phyloP scores from a whole-genome alignment of 2,888 invertebrate species.

The Drosophila pseudotalamancana region DNA sequence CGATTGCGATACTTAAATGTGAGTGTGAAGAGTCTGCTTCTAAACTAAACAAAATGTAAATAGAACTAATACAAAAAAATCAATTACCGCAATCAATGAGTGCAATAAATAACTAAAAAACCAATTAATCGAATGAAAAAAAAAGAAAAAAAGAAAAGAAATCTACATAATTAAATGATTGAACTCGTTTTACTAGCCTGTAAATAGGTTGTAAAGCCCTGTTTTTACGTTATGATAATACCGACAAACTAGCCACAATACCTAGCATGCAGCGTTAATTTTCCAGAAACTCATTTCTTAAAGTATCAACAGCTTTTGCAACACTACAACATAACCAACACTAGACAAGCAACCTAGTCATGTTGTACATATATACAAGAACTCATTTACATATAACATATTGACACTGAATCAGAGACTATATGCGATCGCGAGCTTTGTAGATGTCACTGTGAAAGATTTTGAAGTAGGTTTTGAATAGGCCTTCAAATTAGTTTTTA shows the following conservation, averaged over 20 bases:
- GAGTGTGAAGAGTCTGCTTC: constrained; percentile 13
- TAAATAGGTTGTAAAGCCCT: constrained; percentile 85
- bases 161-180: constrained; percentile 61
- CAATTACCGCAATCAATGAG: constrained; percentile 30
- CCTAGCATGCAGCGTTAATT: constrained; percentile 80
- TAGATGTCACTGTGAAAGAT: neutral
- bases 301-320: constrained; percentile 52
- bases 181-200: constrained; percentile 85
- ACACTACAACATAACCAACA: neutral
- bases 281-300: constrained; percentile 83
- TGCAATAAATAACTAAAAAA: constrained; percentile 34
- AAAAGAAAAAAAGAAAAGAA: constrained; percentile 10
- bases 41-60: constrained; percentile 26
- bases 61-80: constrained; percentile 29
- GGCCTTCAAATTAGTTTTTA: neutral
- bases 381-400: too few relatives aligned
- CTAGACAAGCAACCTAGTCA: neutral
- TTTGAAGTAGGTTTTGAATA: neutral
- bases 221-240: constrained; percentile 78
- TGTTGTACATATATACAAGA: neutral
- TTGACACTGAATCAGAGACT: neutral
- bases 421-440: neutral
- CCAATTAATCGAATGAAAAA: constrained; percentile 12
- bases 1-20: neutral
- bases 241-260: constrained; percentile 50